phyloP scores from a whole-genome alignment of 2,888 invertebrate species.

The Tipula vernalis region DNA sequence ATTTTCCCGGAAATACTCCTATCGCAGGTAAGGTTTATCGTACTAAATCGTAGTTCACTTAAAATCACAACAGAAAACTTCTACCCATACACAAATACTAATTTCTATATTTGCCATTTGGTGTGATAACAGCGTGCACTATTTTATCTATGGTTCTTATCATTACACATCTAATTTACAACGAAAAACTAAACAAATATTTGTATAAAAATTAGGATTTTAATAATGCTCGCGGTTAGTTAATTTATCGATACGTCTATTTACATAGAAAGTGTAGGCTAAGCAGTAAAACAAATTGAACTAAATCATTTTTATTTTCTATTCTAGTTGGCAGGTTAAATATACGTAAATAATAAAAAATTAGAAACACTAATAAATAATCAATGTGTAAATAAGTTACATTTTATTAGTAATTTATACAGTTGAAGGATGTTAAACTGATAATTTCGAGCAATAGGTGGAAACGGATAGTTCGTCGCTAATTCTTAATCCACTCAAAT shows the following conservation, averaged over 20 bases:
- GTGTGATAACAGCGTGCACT: background rate
- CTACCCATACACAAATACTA: background rate
- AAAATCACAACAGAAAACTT: background rate
- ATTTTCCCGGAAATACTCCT: too few species aligned
- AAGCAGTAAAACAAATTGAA: background rate
- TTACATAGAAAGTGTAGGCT: background rate
- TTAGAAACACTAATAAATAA: background rate
- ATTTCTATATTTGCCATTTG: background rate
- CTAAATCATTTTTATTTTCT: background rate
- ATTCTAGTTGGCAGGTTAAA: background rate
- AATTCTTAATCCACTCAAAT: too few species aligned
- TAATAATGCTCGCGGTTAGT: too few species aligned
- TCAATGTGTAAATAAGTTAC: background rate
- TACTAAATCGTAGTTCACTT: background rate
- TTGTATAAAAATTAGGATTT: too few species aligned
- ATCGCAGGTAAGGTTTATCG: too few species aligned
- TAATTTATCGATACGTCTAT: background rate
- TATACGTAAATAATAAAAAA: background rate
- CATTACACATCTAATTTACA: background rate
- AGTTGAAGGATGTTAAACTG: background rate
- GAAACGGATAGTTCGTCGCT: too few species aligned
- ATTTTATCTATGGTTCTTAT: background rate
- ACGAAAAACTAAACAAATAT: background rate
- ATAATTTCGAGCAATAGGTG: too few species aligned
- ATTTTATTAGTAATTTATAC: background rate